phyloP scores from a whole-genome alignment of 2,113 vertebrate species.

The Toxostoma redivivum region DNA sequence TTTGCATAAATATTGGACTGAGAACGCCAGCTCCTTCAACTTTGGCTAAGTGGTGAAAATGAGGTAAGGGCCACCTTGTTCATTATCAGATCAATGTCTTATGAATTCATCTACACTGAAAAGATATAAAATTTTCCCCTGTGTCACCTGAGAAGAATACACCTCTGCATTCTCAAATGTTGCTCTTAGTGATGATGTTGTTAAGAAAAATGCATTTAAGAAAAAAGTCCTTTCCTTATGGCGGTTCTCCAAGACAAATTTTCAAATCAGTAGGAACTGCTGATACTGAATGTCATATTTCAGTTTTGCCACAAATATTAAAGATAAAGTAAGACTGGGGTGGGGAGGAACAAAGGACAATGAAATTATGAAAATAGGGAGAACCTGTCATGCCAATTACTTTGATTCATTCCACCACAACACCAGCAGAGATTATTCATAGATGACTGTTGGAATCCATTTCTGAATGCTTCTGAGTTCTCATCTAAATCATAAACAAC shows the following conservation, averaged over 20 bases:
- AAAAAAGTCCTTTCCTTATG: not conserved
- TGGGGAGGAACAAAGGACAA: not conserved
- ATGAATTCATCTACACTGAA: not conserved
- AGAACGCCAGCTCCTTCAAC: not conserved
- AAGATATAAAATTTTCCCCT: not conserved
- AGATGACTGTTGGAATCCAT: not conserved
- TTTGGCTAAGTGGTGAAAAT: not conserved
- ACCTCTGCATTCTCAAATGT: not conserved
- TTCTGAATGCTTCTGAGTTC: not conserved
- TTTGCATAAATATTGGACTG: not conserved
- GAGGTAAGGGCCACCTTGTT: not conserved
- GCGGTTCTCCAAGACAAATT: rapidly evolving
- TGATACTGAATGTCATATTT: not conserved
- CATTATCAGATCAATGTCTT: not conserved
- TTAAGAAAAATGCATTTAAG: not conserved
- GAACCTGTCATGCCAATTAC: not conserved
- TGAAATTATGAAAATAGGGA: not conserved
- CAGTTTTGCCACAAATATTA: not conserved
- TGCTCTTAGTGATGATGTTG: not conserved
- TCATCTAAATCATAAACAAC: not conserved
- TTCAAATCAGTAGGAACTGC: not conserved
- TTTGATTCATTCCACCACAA: not conserved
- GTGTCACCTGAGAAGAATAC: not conserved
- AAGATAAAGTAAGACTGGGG: not conserved
- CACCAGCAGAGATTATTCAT: not conserved